These are phyloP conservation scores for Lordiphosa collinella DNA, from an alignment of 1,140 invertebrate genomes.

Conservation along the genomic window DNA sequence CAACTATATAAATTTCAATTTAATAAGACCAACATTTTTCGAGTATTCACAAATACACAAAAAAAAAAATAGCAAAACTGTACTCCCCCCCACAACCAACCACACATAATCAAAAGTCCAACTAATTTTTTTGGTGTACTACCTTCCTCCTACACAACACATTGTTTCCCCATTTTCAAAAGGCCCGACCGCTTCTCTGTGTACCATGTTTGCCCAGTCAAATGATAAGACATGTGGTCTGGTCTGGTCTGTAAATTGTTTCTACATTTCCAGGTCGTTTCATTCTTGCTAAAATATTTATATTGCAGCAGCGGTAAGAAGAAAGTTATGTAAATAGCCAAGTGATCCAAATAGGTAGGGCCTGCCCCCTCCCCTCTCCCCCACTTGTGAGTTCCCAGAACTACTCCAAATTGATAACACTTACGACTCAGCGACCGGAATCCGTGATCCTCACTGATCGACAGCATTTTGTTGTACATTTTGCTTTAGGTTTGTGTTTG, in stretches of 20 bases:
- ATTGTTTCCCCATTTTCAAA: constrained; percentile 5
- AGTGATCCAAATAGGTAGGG: constrained; percentile 57
- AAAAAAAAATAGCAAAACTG: too few species aligned
- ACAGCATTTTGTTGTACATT: constrained; percentile 79
- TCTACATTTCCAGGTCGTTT: constrained; percentile 32
- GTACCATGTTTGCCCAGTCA: constrained; percentile 6
- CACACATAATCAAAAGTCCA: not conserved
- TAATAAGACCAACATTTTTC: too few species aligned
- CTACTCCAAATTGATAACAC: constrained; percentile 26
- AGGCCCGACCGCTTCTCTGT: constrained; percentile 9
- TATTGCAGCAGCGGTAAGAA: constrained; percentile 34
- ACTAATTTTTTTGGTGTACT: not conserved
- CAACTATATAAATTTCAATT: too few species aligned
- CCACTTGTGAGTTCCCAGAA: constrained; percentile 13
- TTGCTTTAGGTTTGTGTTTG: constrained; percentile 5
- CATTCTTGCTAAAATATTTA: constrained; percentile 66
- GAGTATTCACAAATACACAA: too few species aligned
- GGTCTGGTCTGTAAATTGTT: constrained; percentile 28
- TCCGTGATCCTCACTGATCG: constrained; percentile 79
- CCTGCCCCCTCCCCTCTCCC: not conserved
- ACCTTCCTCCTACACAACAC: not conserved
- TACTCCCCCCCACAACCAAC: too few species aligned
- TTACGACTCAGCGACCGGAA: constrained; percentile 80
- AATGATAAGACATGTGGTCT: constrained; percentile 31
- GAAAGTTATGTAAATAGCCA: constrained; percentile 60